These are phyloP conservation scores for Anoplius nigerrimus DNA, from an alignment of 2,888 invertebrate species.

Conservation along the genomic window DNA sequence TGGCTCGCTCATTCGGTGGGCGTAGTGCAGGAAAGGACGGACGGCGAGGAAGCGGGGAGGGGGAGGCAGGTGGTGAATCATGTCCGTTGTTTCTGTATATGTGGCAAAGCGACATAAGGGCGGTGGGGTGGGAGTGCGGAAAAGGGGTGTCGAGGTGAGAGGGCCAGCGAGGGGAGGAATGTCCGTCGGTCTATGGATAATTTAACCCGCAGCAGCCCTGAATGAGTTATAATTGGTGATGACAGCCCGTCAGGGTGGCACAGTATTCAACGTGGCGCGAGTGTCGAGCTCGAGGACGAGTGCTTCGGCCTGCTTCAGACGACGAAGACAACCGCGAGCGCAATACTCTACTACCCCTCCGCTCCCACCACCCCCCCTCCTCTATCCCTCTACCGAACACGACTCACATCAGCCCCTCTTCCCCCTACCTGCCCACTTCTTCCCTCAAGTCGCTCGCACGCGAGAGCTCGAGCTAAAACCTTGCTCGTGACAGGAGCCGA, in stretches of 20 bases:
- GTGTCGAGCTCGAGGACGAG: conserved; percentile 41
- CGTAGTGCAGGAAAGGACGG: conserved; percentile 4
- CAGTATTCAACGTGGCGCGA: conserved; percentile 46
- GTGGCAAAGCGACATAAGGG: conserved; percentile 22
- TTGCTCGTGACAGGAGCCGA: background rate
- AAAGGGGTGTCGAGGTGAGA: conserved; percentile 9
- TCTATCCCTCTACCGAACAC: background rate
- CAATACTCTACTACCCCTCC: background rate
- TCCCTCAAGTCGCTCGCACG: no score
- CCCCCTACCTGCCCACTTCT: no score
- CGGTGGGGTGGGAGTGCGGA: conserved; percentile 26
- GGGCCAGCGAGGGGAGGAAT: conserved; percentile 22
- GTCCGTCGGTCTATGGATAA: conserved; percentile 61
- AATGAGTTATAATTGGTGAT: conserved; percentile 73
- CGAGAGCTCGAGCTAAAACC: background rate
- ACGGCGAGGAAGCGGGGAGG: conserved; percentile 19
- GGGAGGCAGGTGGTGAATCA: conserved; percentile 50
- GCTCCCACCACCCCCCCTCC: background rate
- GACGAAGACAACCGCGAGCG: conserved; percentile 15
- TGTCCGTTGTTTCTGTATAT: conserved; percentile 56
- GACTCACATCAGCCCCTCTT: no score
- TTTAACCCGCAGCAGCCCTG: conserved; percentile 64
- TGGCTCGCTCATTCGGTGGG: conserved; percentile 1
- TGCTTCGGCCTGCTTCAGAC: conserved; percentile 20
- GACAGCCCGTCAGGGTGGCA: conserved; percentile 64